A percentile compares a stretch with the other conserved stretches of the same genome.
These are phyloP conservation scores for Cuniculus paca DNA, from an alignment of 2,797 vertebrate species.

Conservation along the genomic window DNA sequence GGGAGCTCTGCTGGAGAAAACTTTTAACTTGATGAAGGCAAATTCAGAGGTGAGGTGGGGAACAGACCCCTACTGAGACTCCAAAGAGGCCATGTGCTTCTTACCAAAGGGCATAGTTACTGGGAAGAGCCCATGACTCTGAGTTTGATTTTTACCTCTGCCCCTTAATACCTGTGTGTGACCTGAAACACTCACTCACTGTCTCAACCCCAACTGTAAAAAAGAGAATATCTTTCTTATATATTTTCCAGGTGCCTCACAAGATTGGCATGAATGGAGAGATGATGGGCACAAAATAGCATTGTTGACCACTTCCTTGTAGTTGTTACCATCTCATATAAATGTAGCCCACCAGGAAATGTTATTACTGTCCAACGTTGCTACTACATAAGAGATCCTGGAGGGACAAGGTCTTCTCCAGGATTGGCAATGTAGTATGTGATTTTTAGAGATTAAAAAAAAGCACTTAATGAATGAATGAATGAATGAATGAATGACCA, in stretches of 20 bases:
- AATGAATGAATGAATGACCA: background rate
- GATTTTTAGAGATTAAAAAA: background rate
- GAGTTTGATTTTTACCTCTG: background rate
- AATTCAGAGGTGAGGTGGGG: background rate
- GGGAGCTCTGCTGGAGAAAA: background rate
- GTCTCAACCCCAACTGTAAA: background rate
- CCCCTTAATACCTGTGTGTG: background rate
- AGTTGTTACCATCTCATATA: background rate
- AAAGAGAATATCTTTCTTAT: background rate
- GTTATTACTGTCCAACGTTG: background rate
- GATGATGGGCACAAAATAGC: background rate
- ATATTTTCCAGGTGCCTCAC: background rate
- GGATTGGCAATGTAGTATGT: background rate
- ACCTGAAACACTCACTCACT: conserved; percentile 8
- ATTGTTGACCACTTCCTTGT: background rate
- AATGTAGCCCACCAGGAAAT: background rate
- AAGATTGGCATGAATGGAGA: background rate
- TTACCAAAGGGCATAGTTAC: background rate
- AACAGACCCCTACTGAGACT: background rate
- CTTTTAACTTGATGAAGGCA: background rate
- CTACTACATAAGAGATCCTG: background rate
- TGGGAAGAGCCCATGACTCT: background rate
- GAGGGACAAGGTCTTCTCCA: background rate
- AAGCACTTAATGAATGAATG: conserved; percentile 13
- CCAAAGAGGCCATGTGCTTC: background rate